These are phyloP conservation scores for Ginglymostoma cirratum DNA, from an alignment of 2,113 vertebrate genomes.

Conservation along the genomic window DNA sequence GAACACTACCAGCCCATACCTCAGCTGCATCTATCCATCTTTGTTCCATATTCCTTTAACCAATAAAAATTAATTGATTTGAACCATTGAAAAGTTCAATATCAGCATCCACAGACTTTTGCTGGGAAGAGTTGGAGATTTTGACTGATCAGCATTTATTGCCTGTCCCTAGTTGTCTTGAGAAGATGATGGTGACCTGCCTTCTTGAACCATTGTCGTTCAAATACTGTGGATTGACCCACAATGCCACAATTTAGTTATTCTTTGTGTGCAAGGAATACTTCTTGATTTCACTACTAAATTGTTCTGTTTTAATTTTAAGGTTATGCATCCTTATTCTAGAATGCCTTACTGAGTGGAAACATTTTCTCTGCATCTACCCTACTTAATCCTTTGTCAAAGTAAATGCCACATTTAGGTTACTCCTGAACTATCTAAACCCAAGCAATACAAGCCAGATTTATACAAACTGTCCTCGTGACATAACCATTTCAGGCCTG, in stretches of 20 bases:
- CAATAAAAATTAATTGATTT: background rate
- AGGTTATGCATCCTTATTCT: background rate
- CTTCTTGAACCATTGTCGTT: no score
- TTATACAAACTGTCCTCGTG: background rate
- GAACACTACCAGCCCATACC: background rate
- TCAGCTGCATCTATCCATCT: background rate
- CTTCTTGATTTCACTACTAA: background rate
- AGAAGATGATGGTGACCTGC: no score
- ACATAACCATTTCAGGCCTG: background rate
- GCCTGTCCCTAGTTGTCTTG: no score
- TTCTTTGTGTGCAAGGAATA: background rate
- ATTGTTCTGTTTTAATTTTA: background rate
- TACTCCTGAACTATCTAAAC: background rate
- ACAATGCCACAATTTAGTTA: no score
- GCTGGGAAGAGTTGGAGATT: background rate
- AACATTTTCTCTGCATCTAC: background rate
- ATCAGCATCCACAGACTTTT: background rate
- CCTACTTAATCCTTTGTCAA: background rate
- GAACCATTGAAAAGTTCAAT: background rate
- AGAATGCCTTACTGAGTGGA: background rate
- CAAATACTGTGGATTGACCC: no score
- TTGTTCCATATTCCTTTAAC: background rate
- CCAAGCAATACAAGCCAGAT: background rate
- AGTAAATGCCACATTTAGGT: background rate
- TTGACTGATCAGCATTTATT: no score